phyloP scores from a whole-genome alignment of 2,797 vertebrate species.

The Anabacerthia variegaticeps region DNA sequence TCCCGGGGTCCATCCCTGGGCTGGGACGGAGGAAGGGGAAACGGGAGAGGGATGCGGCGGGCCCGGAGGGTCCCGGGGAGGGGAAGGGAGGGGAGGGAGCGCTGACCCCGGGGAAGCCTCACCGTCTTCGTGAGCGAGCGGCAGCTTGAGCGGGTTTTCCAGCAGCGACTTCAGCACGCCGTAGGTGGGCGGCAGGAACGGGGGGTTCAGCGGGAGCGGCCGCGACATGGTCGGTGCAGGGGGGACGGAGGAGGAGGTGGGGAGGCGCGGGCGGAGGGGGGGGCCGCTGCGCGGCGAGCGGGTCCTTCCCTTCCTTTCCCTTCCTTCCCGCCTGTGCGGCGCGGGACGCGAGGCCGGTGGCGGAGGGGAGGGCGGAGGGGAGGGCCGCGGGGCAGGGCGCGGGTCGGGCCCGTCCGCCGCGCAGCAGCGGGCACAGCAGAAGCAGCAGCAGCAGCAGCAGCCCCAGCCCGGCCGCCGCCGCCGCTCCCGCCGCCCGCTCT shows the following conservation, averaged over 20 bases:
- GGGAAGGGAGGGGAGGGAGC: background rate
- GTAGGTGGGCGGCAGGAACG: slow-evolving; percentile 92
- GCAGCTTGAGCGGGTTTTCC: slow-evolving; percentile 95
- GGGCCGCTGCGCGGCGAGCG: background rate
- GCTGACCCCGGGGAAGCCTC: slow-evolving; percentile 49
- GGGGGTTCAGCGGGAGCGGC: slow-evolving; percentile 85
- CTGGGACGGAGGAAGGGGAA: background rate
- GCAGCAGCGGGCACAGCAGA: background rate
- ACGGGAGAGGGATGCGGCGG: background rate
- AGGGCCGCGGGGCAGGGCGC: too few species aligned
- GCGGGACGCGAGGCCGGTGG: background rate
- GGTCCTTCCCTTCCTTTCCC: background rate
- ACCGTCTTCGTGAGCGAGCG: slow-evolving; percentile 93
- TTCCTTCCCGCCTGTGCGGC: background rate
- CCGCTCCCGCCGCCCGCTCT: slow-evolving; percentile 18
- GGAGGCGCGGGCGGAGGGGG: background rate
- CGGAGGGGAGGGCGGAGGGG: background rate
- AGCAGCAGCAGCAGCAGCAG: background rate
- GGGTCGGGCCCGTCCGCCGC: background rate
- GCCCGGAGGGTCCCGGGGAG: background rate
- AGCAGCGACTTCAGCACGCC: slow-evolving; percentile 95
- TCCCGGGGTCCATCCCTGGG: background rate
- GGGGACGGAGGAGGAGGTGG: background rate
- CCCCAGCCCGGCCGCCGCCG: background rate
- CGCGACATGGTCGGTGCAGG: slow-evolving; percentile 83